A percentile compares a stretch with the other conserved stretches of the same genome.
Conservation (phyloP, 92 coral and sea anemone genomes). For the Parazoanthus atlanticus region DNA sequence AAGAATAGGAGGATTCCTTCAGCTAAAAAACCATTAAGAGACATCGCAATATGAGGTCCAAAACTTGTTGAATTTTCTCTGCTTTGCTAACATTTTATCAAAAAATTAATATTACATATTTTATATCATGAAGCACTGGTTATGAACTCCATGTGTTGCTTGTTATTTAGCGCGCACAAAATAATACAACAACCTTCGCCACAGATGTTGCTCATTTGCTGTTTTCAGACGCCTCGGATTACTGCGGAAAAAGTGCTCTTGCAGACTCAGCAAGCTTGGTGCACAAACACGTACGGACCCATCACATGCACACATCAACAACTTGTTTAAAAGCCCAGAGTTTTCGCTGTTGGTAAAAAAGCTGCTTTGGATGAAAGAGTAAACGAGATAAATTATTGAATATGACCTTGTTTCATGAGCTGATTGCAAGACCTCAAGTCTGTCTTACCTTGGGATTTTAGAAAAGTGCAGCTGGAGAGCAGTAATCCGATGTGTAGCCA, state of each 20-base stretch:
- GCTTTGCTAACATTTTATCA: neutral
- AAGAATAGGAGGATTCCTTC: neutral
- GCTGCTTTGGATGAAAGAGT: neutral
- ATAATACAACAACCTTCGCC: neutral
- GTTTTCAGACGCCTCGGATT: neutral
- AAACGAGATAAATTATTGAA: neutral
- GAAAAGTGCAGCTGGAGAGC: neutral
- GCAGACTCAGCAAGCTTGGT: neutral
- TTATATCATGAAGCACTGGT: neutral
- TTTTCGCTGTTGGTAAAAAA: neutral
- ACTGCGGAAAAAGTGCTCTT: slow-evolving; percentile 1
- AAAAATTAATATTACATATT: neutral
- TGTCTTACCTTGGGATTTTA: slow-evolving; percentile 26
- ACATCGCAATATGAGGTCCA: neutral
- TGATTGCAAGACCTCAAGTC: neutral
- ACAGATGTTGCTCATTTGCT: slow-evolving; percentile 14
- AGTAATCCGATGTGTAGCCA: neutral
- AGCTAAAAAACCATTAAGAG: neutral
- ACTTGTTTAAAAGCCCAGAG: neutral
- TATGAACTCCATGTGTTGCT: neutral
- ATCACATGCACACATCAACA: neutral
- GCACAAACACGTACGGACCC: neutral
- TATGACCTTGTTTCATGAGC: neutral
- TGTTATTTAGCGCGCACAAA: neutral
- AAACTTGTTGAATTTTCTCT: neutral